Evolutionary conservation across 2,888 invertebrate species (phyloP).

Genomic region (Mechanitis mazaeus): DNA sequence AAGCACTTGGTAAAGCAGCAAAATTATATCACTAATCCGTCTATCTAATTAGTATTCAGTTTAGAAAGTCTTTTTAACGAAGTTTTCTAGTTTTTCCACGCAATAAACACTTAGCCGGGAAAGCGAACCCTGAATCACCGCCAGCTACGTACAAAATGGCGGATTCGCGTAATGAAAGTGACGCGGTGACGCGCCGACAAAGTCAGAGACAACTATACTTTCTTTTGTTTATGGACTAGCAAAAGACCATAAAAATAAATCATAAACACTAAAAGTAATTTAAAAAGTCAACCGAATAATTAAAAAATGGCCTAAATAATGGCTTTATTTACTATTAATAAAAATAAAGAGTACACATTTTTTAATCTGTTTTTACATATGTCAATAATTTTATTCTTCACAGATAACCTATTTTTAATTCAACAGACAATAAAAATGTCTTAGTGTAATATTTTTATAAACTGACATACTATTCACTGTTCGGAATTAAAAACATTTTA

Average conservation of each 20-base stretch:
- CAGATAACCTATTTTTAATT: not conserved
- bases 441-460: not conserved
- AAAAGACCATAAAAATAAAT: conserved; percentile 1
- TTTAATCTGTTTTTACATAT: too few relatives aligned
- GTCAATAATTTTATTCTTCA: not conserved
- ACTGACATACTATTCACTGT: not conserved
- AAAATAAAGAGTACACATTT: too few relatives aligned
- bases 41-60: conserved; percentile 52
- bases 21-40: conserved; percentile 58
- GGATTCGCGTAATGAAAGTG: conserved; percentile 74
- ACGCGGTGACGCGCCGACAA: conserved; percentile 72
- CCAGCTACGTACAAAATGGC: conserved; percentile 78
- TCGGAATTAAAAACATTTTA: not conserved
- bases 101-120: conserved; percentile 66
- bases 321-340: too few relatives aligned
- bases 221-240: conserved; percentile 16
- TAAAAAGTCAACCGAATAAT: too few relatives aligned
- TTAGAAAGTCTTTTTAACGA: conserved; percentile 52
- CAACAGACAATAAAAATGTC: not conserved
- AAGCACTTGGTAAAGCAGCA: conserved; percentile 61
- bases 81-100: conserved; percentile 66
- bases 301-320: too few relatives aligned
- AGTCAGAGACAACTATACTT: conserved; percentile 42
- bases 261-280: not conserved
- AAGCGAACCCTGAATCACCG: conserved; percentile 71